Conservation (phyloP, 2,888 invertebrate species). For the Thereva nobilitata region DNA sequence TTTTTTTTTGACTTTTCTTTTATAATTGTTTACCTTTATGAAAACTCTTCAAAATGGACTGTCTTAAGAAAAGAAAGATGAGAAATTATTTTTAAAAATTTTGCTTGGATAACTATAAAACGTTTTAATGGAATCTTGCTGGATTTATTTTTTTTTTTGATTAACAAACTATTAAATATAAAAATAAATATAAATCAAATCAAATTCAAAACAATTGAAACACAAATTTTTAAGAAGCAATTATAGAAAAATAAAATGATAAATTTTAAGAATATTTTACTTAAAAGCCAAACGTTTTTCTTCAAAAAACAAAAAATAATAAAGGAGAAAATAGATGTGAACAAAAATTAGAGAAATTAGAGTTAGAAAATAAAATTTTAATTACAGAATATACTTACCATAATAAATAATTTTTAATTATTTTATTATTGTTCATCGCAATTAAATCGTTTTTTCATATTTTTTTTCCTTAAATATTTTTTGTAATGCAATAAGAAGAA, state of each 20-base stretch:
- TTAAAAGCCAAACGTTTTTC: too few species aligned
- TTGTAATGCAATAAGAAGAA: constrained; percentile 46
- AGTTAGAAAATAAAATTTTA: constrained; percentile 31
- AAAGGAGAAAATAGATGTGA: constrained; percentile 8
- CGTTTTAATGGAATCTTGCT: constrained; percentile 25
- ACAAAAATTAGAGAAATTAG: constrained; percentile 9
- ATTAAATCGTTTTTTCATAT: constrained; percentile 36
- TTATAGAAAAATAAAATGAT: too few species aligned
- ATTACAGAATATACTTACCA: constrained; percentile 45
- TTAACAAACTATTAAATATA: constrained; percentile 49
- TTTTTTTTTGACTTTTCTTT: constrained; percentile 26
- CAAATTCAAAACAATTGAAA: too few species aligned
- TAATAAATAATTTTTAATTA: constrained; percentile 29
- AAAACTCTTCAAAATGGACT: constrained; percentile 58
- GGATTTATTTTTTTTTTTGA: constrained; percentile 30
- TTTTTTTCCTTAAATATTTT: constrained; percentile 43
- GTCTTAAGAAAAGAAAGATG: constrained; percentile 59
- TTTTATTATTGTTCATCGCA: constrained; percentile 33
- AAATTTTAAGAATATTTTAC: too few species aligned
- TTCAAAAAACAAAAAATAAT: too few species aligned
- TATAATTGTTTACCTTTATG: constrained; percentile 54
- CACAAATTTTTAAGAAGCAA: too few species aligned
- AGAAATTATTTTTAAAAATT: constrained; percentile 53
- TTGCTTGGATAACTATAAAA: constrained; percentile 41
- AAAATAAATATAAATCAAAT: too few species aligned